Evolutionary conservation across 1,140 invertebrate species (phyloP).

Genomic region (Subanguina moxae): DNA sequence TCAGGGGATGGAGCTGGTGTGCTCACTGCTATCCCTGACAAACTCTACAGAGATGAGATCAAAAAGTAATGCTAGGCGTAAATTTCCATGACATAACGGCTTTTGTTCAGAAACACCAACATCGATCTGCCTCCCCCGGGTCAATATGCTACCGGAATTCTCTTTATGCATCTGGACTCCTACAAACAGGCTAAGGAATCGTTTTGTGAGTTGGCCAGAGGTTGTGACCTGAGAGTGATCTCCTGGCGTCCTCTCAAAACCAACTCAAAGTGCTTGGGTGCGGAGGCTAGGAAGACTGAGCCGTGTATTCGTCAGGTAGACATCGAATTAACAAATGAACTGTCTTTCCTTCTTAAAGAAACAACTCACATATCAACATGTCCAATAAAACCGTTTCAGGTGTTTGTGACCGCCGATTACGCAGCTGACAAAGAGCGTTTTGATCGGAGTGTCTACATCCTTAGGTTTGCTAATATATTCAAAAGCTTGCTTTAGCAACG

Average conservation of each 20-base stretch:
- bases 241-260: conserved; percentile 87
- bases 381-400: conserved; percentile 53
- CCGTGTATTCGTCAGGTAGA: conserved; percentile 80
- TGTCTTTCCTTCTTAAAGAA: background rate
- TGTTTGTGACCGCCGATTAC: conserved; percentile 69
- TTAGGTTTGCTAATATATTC: conserved; percentile 58
- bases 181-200: conserved; percentile 74
- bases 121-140: conserved; percentile 78
- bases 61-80: conserved; percentile 65
- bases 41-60: conserved; percentile 78
- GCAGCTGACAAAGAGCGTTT: conserved; percentile 65
- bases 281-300: conserved; percentile 84
- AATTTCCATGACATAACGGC: background rate
- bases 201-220: conserved; percentile 75
- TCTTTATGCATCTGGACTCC: conserved; percentile 81
- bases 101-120: conserved; percentile 63
- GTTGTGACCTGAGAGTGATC: conserved; percentile 69
- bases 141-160: conserved; percentile 88
- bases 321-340: background rate
- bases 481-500: too few species aligned
- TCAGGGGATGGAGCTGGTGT: conserved; percentile 97
- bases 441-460: conserved; percentile 75
- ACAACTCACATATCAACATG: too few species aligned
- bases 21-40: conserved; percentile 88
- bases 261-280: conserved; percentile 77